Evolutionary conservation across 1,140 invertebrate species (phyloP).

Genomic region (Dysdera silvatica): DNA sequence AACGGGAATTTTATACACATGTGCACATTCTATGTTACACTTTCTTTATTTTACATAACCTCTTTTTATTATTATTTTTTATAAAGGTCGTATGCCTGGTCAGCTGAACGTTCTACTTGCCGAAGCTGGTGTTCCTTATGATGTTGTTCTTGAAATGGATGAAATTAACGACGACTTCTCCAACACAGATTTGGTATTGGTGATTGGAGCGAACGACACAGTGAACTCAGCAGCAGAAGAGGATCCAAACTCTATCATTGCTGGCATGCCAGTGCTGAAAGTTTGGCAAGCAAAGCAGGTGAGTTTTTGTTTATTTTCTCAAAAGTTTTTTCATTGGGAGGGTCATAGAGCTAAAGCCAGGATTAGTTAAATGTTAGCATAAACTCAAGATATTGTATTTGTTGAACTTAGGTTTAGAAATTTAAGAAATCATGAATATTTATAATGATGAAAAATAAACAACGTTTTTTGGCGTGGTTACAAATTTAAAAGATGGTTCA

Average conservation of each 20-base stretch:
- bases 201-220: slow-evolving; percentile 87
- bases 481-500: too few species aligned
- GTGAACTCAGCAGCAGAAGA: slow-evolving; percentile 86
- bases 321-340: too few species aligned
- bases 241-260: slow-evolving; percentile 83
- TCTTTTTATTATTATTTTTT: neutral
- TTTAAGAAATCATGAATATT: neutral
- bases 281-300: slow-evolving; percentile 80
- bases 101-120: slow-evolving; percentile 84
- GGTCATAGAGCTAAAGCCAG: too few species aligned
- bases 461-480: neutral
- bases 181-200: slow-evolving; percentile 73
- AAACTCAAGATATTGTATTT: too few species aligned
- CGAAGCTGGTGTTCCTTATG: slow-evolving; percentile 85
- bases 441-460: neutral
- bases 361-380: too few species aligned
- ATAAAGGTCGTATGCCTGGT: slow-evolving; percentile 73
- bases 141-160: slow-evolving; percentile 87
- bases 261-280: slow-evolving; percentile 82
- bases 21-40: too few species aligned
- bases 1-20: too few species aligned
- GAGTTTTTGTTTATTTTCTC: slow-evolving; percentile 21
- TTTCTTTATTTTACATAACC: neutral
- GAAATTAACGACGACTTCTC: slow-evolving; percentile 84
- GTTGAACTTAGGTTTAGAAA: too few species aligned